phyloP scores from a whole-genome alignment of 2,113 vertebrate genomes.

The Scomber japonicus region DNA sequence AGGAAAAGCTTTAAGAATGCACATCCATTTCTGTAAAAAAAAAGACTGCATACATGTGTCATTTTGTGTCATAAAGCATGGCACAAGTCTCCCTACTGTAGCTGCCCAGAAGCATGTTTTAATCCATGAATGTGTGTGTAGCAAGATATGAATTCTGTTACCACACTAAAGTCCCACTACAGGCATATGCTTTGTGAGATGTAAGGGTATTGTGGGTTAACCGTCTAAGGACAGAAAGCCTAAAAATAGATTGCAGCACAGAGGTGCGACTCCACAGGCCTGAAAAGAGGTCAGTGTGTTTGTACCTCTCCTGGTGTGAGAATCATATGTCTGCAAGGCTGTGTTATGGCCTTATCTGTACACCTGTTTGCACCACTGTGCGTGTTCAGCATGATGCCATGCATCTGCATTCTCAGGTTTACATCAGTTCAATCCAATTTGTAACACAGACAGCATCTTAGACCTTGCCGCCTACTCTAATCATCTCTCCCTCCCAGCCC shows the following conservation, averaged over 20 bases:
- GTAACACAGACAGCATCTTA: slow-evolving; percentile 39
- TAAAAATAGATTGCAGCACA: slow-evolving; percentile 71
- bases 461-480: slow-evolving; percentile 53
- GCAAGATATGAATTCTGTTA: slow-evolving; percentile 10
- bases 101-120: too few species aligned
- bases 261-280: slow-evolving; percentile 58
- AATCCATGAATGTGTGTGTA: slow-evolving; percentile 5
- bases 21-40: not conserved
- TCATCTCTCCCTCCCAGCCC: slow-evolving; percentile 22
- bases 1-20: too few species aligned
- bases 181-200: slow-evolving; percentile 34
- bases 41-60: not conserved
- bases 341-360: slow-evolving; percentile 24
- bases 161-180: slow-evolving; percentile 34
- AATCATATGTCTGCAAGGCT: slow-evolving; percentile 55
- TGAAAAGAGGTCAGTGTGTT: slow-evolving; percentile 71
- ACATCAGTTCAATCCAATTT: slow-evolving; percentile 48
- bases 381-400: slow-evolving; percentile 13
- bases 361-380: slow-evolving; percentile 56
- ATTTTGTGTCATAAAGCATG: not conserved
- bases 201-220: slow-evolving; percentile 63
- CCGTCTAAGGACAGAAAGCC: slow-evolving; percentile 59
- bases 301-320: slow-evolving; percentile 56
- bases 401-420: slow-evolving; percentile 29
- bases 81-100: too few species aligned